phyloP scores from a whole-genome alignment of 2,797 vertebrate species.

The Hylomyscus alleni region DNA sequence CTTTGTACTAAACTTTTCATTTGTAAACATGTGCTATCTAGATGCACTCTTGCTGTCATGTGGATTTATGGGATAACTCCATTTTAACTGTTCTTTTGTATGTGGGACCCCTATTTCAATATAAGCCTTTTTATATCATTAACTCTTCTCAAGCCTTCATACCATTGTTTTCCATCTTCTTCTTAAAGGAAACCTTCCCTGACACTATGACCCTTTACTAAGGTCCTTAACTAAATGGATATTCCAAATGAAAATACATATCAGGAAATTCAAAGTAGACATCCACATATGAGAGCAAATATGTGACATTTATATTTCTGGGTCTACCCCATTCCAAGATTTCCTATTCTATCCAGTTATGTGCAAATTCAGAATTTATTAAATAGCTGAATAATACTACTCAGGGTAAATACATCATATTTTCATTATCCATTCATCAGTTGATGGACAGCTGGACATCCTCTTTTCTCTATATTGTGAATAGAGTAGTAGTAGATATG shows the following conservation, averaged over 20 bases:
- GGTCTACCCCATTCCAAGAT: not conserved
- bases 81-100: not conserved
- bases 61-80: not conserved
- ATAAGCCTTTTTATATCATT: not conserved
- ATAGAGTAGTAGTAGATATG: not conserved
- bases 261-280: not conserved
- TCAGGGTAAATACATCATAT: not conserved
- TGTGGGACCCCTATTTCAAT: not conserved
- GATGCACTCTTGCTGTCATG: not conserved
- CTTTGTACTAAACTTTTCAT: not conserved
- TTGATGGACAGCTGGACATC: not conserved
- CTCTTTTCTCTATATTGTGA: not conserved
- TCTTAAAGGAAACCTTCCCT: not conserved
- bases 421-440: not conserved
- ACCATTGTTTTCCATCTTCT: not conserved
- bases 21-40: not conserved
- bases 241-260: not conserved
- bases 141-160: not conserved
- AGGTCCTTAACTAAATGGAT: not conserved
- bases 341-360: not conserved
- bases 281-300: not conserved
- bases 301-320: not conserved
- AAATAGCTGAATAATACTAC: not conserved
- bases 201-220: not conserved
- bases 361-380: not conserved